phyloP scores from a whole-genome alignment of 2,113 vertebrate species.

The Phrynosoma blainvillii region DNA sequence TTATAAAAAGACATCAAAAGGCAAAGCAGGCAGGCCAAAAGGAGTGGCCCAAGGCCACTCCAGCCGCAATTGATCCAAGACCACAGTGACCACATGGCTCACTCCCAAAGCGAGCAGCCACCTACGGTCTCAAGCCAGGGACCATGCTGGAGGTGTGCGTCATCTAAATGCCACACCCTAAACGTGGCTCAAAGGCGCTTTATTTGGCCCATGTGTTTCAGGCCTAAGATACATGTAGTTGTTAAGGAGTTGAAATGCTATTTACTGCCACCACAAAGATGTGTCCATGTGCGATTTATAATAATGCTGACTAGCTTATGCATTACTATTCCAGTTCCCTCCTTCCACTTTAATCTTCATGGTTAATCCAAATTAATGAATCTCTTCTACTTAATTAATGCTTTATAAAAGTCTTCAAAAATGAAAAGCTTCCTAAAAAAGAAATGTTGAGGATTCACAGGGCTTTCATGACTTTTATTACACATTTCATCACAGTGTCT shows the following conservation, averaged over 20 bases:
- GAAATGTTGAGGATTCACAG: neutral
- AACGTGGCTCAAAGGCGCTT: no score
- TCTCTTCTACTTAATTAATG: neutral
- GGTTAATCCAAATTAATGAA: neutral
- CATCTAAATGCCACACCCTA: no score
- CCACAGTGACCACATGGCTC: no score
- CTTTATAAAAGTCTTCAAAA: neutral
- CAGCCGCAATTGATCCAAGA: no score
- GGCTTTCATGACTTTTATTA: neutral
- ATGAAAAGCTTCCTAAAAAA: neutral
- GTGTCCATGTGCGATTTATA: neutral
- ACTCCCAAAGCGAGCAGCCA: no score
- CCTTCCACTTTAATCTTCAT: neutral
- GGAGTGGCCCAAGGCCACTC: no score
- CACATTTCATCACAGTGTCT: neutral
- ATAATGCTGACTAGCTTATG: neutral
- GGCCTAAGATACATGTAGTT: neutral
- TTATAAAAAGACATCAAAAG: no score
- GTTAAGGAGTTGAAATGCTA: neutral
- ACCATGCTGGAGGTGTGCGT: no score
- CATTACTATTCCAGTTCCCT: neutral
- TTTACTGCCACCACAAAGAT: neutral
- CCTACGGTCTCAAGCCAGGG: no score
- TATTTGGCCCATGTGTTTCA: no score
- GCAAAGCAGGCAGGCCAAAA: no score